Conservation (phyloP, 1,140 invertebrate species). For the Mesaphorura yosii region DNA sequence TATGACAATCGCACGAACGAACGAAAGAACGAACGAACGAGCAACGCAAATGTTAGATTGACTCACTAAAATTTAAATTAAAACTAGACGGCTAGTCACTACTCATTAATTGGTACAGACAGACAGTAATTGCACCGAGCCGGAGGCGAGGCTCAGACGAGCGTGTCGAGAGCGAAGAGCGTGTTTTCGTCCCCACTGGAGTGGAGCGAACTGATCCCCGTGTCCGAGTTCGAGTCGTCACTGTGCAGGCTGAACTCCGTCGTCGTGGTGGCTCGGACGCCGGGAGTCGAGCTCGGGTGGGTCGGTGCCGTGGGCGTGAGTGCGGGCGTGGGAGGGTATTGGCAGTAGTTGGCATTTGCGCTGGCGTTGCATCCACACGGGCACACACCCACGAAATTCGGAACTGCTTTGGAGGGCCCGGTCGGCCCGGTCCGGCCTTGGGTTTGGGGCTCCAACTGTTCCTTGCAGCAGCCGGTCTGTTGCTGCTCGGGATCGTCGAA, state of each 20-base stretch:
- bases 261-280: not conserved
- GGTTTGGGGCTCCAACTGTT: too few species aligned
- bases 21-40: too few species aligned
- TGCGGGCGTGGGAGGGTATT: not conserved
- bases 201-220: conserved; percentile 45
- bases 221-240: conserved; percentile 46
- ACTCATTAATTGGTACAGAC: too few species aligned
- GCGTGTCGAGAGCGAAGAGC: conserved; percentile 39
- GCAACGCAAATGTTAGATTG: too few species aligned
- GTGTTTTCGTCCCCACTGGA: conserved; percentile 40
- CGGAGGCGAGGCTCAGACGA: too few species aligned
- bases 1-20: too few species aligned
- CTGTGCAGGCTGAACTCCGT: too few species aligned
- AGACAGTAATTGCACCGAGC: too few species aligned
- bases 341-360: not conserved
- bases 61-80: too few species aligned
- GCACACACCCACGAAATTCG: not conserved
- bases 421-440: not conserved
- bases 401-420: not conserved
- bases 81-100: too few species aligned
- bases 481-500: too few species aligned
- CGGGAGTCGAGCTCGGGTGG: conserved; percentile 1
- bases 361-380: not conserved
- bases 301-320: not conserved
- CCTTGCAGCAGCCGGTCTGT: too few species aligned